These are phyloP conservation scores for Gymnosoma rotundatum DNA, from an alignment of 2,888 invertebrate species.

Conservation along the genomic window DNA sequence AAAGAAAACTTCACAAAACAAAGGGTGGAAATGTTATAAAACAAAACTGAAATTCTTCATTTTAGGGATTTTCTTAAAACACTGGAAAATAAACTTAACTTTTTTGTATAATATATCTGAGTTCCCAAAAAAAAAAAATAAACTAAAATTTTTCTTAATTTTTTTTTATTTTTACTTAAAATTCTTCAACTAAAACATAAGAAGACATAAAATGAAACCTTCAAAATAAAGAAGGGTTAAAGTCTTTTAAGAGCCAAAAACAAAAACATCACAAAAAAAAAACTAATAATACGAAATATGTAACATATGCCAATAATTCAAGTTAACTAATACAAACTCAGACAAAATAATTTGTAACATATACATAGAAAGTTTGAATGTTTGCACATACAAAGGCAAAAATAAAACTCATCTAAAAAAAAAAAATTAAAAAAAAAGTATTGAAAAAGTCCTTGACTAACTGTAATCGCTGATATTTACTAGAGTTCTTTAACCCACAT, in stretches of 20 bases:
- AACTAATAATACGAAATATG: slow-evolving; percentile 31
- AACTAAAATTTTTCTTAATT: neutral
- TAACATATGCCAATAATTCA: slow-evolving; percentile 57
- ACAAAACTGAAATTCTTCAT: neutral
- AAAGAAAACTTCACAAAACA: neutral
- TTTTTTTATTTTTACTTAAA: slow-evolving; percentile 25
- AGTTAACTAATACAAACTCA: slow-evolving; percentile 9
- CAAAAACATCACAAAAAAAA: neutral
- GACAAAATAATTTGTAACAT: neutral
- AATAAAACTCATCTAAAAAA: slow-evolving; percentile 12
- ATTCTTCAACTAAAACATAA: neutral
- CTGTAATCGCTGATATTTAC: slow-evolving; percentile 48
- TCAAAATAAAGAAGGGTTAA: slow-evolving; percentile 46
- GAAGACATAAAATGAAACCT: neutral
- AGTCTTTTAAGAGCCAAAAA: slow-evolving; percentile 33
- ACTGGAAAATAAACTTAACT: neutral
- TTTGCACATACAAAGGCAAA: slow-evolving; percentile 4
- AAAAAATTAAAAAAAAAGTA: neutral
- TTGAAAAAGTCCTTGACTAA: slow-evolving; percentile 23
- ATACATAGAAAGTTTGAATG: neutral
- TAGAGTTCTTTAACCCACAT: slow-evolving; percentile 50
- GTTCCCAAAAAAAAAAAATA: neutral
- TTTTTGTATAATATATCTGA: neutral
- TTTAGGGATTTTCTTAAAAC: slow-evolving; percentile 15
- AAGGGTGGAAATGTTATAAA: slow-evolving; percentile 19